Percentiles rank a stretch among this genome's conserved stretches.
Evolutionary conservation across 1,140 invertebrate genomes (phyloP).

Genomic region (Papilio polyxenes): DNA sequence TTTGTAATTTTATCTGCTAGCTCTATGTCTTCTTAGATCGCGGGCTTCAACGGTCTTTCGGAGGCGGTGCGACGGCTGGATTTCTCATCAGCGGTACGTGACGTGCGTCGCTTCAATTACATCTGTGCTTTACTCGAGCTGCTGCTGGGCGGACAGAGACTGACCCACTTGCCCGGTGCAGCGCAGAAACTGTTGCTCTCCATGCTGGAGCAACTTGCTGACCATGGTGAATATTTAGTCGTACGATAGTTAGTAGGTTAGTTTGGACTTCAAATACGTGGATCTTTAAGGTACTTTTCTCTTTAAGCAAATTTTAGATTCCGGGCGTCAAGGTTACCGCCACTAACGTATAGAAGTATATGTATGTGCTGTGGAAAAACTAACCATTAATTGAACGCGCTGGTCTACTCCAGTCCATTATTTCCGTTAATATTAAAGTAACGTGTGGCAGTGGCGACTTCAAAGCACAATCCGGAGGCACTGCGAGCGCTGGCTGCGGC

Average conservation of each 20-base stretch:
- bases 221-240: conserved; percentile 85
- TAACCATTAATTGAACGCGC: no score
- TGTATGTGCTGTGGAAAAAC: no score
- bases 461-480: conserved; percentile 93
- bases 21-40: conserved; percentile 84
- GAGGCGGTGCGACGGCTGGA: conserved; percentile 97
- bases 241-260: neutral
- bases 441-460: conserved; percentile 87
- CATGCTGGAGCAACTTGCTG: conserved; percentile 96
- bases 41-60: conserved; percentile 96
- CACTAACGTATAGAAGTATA: no score
- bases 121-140: conserved; percentile 95
- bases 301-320: no score
- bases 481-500: conserved; percentile 89
- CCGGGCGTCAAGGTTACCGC: no score
- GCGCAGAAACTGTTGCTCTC: conserved; percentile 95
- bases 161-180: conserved; percentile 93
- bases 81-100: conserved; percentile 95
- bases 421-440: neutral
- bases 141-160: conserved; percentile 90
- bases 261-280: neutral
- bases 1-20: neutral
- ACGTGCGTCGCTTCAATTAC: conserved; percentile 97
- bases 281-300: neutral
- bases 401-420: no score